Evolutionary conservation across 2,797 vertebrate species (phyloP).

Genomic region (Manis crassicaudata): DNA sequence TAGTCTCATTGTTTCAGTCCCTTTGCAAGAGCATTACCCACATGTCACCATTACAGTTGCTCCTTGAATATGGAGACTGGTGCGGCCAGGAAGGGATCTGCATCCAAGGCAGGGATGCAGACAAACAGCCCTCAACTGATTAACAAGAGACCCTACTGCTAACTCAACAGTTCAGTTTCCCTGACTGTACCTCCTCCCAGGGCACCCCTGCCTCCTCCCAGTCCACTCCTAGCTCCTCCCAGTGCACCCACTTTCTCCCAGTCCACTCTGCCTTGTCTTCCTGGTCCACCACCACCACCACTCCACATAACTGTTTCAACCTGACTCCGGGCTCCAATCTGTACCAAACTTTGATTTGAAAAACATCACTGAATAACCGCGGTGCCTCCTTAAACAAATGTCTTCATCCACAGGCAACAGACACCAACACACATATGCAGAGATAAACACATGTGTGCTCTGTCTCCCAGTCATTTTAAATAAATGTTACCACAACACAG

Average conservation of each 20-base stretch:
- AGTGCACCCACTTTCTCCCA: neutral
- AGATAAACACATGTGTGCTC: conserved; percentile 38
- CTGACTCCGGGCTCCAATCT: neutral
- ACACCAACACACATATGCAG: neutral
- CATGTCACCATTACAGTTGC: neutral
- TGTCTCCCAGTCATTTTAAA: conserved; percentile 65
- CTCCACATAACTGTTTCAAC: neutral
- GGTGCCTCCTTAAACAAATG: conserved; percentile 42
- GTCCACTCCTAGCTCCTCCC: neutral
- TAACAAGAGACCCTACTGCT: neutral
- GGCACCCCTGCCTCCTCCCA: neutral
- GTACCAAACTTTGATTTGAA: conserved; percentile 23
- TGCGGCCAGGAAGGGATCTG: neutral
- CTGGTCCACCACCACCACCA: neutral
- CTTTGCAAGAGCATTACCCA: neutral
- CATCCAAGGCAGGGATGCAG: neutral
- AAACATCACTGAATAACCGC: conserved; percentile 24
- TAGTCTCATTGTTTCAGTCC: neutral
- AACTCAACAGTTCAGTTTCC: neutral
- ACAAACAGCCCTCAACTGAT: neutral
- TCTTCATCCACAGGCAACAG: conserved; percentile 10
- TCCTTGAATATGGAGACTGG: neutral
- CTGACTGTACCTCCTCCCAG: neutral
- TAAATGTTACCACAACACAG: conserved; percentile 67
- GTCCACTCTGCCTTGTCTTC: neutral